Evolutionary conservation across 2,113 vertebrate species (phyloP), one percentile per base, ranked within the genome.

Genomic region (Carassius auratus): DNA sequence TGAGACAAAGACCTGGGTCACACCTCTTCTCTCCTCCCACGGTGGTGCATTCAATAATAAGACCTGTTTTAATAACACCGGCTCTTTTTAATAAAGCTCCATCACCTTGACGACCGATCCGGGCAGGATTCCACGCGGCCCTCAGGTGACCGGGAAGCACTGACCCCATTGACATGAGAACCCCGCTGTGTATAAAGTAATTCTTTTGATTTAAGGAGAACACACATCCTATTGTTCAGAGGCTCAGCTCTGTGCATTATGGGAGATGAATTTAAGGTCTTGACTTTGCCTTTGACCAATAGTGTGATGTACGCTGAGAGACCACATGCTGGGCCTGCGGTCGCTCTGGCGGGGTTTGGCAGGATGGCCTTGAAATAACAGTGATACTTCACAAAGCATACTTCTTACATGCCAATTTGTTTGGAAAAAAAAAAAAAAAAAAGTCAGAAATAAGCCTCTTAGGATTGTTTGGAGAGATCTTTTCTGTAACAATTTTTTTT

Each of bases 141-240:
- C 83, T 87, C 80, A 45, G 80, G 85, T 69, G n/a, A 90, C 86
- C 12, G 23, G 83, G 88, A 83, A 84, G 87, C 79, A 57, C 86
- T 93, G 91, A 94, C 85, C 90, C 93, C 91, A 92, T 92, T 74
- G 85, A 45, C 86, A 74, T 19, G 30, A 86, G 42, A 36, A 23
- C 48, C 69, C 76, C 66, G n/a, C 23, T 64, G 84, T 75, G 85
- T 75, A 75, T 71, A 61, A 80, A 79, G 76, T 71, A n/a, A 57
- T 81, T 74, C 59, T 36, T 87, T 89, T 76, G 61, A 81, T 88
- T 88, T 76, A 61, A 45, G 26, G 45, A 15, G 8, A 83, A 66
- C 76, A 83, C 81, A 21, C 36, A 50, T 64, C 38, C 55, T 10
- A 30, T 42, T 64, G 75, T 83, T 85, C 50, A 6, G 36, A 48